Evolutionary conservation across 2,888 invertebrate species (phyloP), one percentile per base, ranked within the genome.

Genomic region (Deilephila porcellus): DNA sequence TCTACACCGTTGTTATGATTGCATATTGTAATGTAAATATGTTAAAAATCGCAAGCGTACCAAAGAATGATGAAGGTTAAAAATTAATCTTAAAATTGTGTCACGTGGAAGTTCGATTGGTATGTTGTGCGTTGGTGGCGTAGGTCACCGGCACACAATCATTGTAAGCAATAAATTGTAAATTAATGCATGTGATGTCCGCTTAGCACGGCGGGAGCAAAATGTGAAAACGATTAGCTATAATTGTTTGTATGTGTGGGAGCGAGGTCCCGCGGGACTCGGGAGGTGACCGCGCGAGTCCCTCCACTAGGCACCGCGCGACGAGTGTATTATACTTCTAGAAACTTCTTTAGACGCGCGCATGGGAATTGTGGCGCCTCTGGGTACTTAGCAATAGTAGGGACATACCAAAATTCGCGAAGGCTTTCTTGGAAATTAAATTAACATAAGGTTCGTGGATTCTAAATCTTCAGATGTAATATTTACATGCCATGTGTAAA

Each of bases 201-300:
- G 87, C 83, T 86, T 87, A 88, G 88, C 89, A 88, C 87, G 90
- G 91, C 90, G 90, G 89, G 86, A 84, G 79, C 32, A 53, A 19
- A 14, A 32, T 62, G 67, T 67, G 52, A 80, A 77, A 45, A 75
- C 78, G 60, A 73, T 72, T 73, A 75, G 74, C 64, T 74, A 74
- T 71, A 72, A 75, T 75, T 80, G 81, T 76, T 70, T 77, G 75
- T 82, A 79, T 80, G 82, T 7, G 60, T 29, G 45, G 37, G 25
- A 34, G 37, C 45, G 45, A 34, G 59, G 19, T 34, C n/a, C 11
- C 32, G 7, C 29, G 60, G 70, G 45, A 20, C 17, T 4, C 29
- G 60, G 70, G 45, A 20, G 19, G 67, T 67, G 37, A 20, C 5
- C 37, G 52, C 19, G 60, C 60, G 32, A n/a, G 45, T 62, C 17